Evolutionary conservation across 2,113 vertebrate genomes (phyloP), one percentile per base, ranked within the genome.

Genomic region (Neogobius melanostomus): DNA sequence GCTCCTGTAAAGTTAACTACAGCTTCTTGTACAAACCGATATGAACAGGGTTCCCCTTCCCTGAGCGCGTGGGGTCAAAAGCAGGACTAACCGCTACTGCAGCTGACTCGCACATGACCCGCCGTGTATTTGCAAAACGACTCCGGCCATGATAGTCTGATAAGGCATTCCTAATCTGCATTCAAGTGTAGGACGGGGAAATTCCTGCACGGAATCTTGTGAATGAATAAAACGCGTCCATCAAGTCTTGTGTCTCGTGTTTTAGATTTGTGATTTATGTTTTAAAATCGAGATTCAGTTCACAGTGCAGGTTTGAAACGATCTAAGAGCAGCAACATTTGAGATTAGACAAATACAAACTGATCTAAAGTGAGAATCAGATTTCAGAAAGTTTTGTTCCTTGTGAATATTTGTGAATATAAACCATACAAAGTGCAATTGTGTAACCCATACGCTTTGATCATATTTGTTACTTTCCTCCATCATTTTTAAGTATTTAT

Each of bases 41-140:
- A 79, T 50, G 15, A 47, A 72, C 51, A 6, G 43, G 6, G 12
- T 44, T 28, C 67, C 21, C 10, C 36, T 7, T 36, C 62, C 53
- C 48, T 51, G 57, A 63, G 45, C 49, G 17, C 7, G 10, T 11
- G 11, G 68, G 60, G 76, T 88, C 82, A 71, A 52, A 43, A 59
- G 74, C 65, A 49, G 59, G 9, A 42, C 45, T 44, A 64, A 64
- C 61, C 45, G 16, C 61, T 10, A 8, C 45, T 46, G 64, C 15
- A 11, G 43, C 57, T 69, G 66, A 68, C 74, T 73, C 53, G 42
- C 68, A 84, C 71, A 64, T 77, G 72, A 77, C 75, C 49, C 45
- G 56, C 46, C 63, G 28, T 64, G 67, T 69, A 61, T 78, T 80
- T 76, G 64, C 54, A 46, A 68, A 83, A 52, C 57, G 76, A 72